Percentiles rank a stretch among this genome's conserved stretches.
phyloP scores from a whole-genome alignment of 1,140 invertebrate species.

The Dryas iulia region DNA sequence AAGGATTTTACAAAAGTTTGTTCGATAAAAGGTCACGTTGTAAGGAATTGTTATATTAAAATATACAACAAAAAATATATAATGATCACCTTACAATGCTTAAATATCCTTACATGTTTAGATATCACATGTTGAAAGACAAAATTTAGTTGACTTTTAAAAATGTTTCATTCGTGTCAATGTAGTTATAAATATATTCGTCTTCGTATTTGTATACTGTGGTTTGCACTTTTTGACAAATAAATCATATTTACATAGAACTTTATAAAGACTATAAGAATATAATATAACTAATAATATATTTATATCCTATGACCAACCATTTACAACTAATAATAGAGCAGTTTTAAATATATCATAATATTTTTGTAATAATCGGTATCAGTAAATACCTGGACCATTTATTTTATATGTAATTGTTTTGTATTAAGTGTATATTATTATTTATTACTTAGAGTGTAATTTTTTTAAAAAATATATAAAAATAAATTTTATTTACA shows the following conservation, averaged over 20 bases:
- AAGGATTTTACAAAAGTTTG: neutral
- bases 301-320: too few relatives aligned
- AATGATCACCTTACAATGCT: neutral
- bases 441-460: neutral
- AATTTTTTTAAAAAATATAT: neutral
- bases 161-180: too few relatives aligned
- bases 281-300: too few relatives aligned
- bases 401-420: neutral
- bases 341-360: too few relatives aligned
- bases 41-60: neutral
- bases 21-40: neutral
- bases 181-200: too few relatives aligned
- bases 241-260: too few relatives aligned
- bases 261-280: too few relatives aligned
- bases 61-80: neutral
- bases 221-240: too few relatives aligned
- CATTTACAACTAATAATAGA: too few relatives aligned
- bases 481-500: neutral
- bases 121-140: too few relatives aligned
- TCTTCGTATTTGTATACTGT: too few relatives aligned
- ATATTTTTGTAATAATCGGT: neutral
- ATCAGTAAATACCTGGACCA: neutral
- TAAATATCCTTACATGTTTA: neutral
- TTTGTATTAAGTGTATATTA: neutral
- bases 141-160: too few relatives aligned